phyloP scores from a whole-genome alignment of 2,888 invertebrate species.

The Drosophila testacea region DNA sequence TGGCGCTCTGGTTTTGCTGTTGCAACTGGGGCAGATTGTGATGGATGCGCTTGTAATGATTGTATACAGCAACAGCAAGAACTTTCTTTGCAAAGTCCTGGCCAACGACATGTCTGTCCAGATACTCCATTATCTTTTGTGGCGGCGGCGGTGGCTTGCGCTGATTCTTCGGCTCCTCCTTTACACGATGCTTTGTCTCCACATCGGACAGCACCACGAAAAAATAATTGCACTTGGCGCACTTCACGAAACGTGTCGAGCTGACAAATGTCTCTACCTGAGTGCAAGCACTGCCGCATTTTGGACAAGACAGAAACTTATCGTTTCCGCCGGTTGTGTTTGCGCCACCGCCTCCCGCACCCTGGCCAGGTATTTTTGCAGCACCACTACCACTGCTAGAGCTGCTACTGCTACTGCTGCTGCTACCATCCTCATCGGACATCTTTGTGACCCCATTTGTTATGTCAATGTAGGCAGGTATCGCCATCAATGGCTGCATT shows the following conservation, averaged over 20 bases:
- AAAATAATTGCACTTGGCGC: constrained; percentile 99
- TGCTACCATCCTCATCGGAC: constrained; percentile 42
- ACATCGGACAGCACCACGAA: constrained; percentile 97
- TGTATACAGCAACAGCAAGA: constrained; percentile 98
- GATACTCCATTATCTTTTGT: constrained; percentile 98
- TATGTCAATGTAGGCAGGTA: constrained; percentile 72
- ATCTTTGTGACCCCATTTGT: constrained; percentile 59
- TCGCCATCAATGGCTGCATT: constrained; percentile 47
- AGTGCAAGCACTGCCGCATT: constrained; percentile 98
- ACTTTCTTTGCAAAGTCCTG: constrained; percentile 99
- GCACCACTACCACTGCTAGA: constrained; percentile 42
- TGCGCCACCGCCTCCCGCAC: constrained; percentile 42
- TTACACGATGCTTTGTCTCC: constrained; percentile 93
- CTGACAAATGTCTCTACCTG: constrained; percentile 99
- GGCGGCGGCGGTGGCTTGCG: constrained; percentile 97
- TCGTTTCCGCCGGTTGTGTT: constrained; percentile 84
- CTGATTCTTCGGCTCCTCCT: constrained; percentile 89
- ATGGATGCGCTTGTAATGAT: constrained; percentile 99
- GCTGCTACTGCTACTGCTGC: constrained; percentile 43
- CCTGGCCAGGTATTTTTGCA: constrained; percentile 40
- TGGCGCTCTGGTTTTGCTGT: constrained; percentile 55
- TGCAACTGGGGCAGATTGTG: constrained; percentile 91
- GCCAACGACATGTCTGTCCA: constrained; percentile 98
- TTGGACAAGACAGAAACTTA: constrained; percentile 95
- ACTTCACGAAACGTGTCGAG: constrained; percentile 98